A percentile compares a stretch with the other conserved stretches of the same genome.
Conservation (phyloP, 2,113 vertebrate genomes). For the Dolichallabes microphthalmus region DNA sequence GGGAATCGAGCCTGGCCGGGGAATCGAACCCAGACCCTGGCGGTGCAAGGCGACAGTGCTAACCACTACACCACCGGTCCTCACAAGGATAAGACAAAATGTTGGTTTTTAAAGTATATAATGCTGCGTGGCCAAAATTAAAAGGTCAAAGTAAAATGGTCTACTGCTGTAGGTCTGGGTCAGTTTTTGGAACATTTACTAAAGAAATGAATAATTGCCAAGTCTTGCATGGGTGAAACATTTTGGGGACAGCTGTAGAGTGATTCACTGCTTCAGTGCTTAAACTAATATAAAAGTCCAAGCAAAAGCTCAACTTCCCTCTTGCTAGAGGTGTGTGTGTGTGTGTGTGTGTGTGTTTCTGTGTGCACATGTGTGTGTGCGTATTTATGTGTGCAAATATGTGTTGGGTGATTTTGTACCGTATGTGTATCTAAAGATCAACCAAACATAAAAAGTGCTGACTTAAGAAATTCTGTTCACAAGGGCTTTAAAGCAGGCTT, state of each 20-base stretch:
- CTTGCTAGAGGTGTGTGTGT: background rate
- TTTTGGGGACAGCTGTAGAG: background rate
- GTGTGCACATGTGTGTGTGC: no score
- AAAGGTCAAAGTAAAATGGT: constrained; percentile 16
- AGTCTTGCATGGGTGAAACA: background rate
- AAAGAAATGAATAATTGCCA: background rate
- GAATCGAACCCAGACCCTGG: no score
- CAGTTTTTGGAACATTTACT: background rate
- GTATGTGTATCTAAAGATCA: constrained; percentile 5
- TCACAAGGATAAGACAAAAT: no score
- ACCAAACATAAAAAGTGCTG: constrained; percentile 38
- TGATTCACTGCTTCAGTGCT: constrained; percentile 1
- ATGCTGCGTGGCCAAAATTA: background rate
- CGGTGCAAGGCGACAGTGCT: no score
- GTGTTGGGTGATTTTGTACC: background rate
- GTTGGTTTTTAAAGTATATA: background rate
- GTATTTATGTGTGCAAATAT: background rate
- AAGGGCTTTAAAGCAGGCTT: constrained; percentile 22
- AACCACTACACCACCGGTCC: no score
- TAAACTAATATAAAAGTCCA: background rate
- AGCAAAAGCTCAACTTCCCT: background rate
- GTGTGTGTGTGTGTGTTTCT: constrained; percentile 25
- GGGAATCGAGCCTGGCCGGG: no score
- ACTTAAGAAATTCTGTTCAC: constrained; percentile 32
- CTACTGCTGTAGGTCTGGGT: background rate